phyloP scores from a whole-genome alignment of 2,113 vertebrate species.

The Ceratotherium simum region DNA sequence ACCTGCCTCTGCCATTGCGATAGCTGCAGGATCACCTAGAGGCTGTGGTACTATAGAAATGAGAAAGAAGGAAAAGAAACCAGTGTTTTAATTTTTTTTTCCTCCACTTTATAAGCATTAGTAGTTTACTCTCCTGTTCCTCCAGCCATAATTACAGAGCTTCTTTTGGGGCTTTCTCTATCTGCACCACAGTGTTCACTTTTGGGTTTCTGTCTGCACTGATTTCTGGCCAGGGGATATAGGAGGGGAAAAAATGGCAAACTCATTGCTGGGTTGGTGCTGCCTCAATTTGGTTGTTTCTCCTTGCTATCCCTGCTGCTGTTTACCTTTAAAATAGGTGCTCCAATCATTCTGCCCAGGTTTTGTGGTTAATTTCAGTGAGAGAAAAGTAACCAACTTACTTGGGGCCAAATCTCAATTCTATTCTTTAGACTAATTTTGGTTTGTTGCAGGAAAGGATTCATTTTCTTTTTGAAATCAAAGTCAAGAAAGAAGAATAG shows the following conservation, averaged over 20 bases:
- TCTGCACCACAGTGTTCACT: background rate
- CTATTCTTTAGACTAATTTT: conserved; percentile 36
- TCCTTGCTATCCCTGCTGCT: background rate
- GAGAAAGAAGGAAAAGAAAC: background rate
- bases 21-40: background rate
- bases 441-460: conserved; percentile 16
- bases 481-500: background rate
- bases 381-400: conserved; percentile 10
- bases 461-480: conserved; percentile 46
- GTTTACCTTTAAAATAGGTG: conserved; percentile 31
- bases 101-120: background rate
- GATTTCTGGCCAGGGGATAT: conserved; percentile 10
- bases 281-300: background rate
- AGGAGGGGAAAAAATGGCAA: background rate
- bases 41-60: background rate
- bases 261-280: background rate
- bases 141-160: background rate
- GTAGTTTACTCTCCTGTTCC: background rate
- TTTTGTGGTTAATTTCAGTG: conserved; percentile 28
- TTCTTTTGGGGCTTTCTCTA: background rate
- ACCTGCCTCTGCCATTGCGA: background rate
- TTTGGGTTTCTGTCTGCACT: background rate
- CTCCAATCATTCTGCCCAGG: background rate
- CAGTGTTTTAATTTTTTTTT: background rate
- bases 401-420: conserved; percentile 9